These are phyloP conservation scores for Zapus hudsonius DNA, from an alignment of 2,113 vertebrate species.

Conservation along the genomic window DNA sequence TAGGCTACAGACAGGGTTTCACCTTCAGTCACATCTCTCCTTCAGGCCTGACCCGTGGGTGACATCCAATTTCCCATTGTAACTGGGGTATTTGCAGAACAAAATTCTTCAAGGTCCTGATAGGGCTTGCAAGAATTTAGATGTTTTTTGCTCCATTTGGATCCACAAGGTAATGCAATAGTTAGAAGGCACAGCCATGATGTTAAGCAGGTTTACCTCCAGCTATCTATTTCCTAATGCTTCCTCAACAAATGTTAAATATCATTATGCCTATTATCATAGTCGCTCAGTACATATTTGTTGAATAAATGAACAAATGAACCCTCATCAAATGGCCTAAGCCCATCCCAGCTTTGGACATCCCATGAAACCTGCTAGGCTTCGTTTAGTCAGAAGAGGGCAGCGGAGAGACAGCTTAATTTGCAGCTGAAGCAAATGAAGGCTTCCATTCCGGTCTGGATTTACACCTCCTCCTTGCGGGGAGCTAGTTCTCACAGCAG, in stretches of 20 bases:
- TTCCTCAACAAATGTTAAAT: neutral
- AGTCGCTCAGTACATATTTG: neutral
- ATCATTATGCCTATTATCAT: neutral
- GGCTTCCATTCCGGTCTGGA: neutral
- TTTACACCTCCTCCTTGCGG: neutral
- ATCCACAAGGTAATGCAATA: neutral
- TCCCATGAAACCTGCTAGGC: neutral
- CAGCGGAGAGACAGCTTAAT: constrained; percentile 54
- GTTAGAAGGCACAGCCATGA: neutral
- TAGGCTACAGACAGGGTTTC: neutral
- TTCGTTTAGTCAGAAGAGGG: constrained; percentile 64
- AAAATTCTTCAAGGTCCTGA: neutral
- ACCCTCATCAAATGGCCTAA: neutral
- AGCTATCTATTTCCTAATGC: neutral
- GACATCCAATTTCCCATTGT: neutral
- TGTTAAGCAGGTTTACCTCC: neutral
- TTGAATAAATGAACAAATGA: neutral
- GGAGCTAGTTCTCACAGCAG: neutral
- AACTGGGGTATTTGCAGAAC: neutral
- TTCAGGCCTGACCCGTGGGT: neutral
- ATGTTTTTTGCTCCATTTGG: neutral
- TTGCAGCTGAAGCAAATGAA: too few relatives aligned
- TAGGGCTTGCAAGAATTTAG: constrained; percentile 12
- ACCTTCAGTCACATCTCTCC: neutral
- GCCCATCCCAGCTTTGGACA: neutral